Evolutionary conservation across 1,140 invertebrate species (phyloP).

Genomic region (Papilio machaon): DNA sequence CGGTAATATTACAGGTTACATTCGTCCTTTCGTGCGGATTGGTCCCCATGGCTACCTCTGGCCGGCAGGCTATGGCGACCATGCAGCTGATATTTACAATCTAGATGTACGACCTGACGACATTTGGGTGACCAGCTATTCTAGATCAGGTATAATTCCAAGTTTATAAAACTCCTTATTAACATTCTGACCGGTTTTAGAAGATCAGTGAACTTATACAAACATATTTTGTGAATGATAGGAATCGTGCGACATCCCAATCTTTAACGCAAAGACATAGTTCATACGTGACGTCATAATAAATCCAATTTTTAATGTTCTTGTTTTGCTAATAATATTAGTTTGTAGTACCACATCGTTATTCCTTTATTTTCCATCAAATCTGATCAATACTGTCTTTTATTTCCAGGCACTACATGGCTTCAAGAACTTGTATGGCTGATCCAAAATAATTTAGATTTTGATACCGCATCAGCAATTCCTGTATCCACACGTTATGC

Average conservation of each 20-base stretch:
- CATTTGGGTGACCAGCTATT: constrained; percentile 87
- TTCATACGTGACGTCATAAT: no score
- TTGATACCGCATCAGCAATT: constrained; percentile 11
- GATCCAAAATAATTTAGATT: constrained; percentile 21
- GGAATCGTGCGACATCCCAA: no score
- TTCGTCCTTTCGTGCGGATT: constrained; percentile 51
- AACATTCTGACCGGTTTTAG: constrained; percentile 1
- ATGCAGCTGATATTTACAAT: constrained; percentile 86
- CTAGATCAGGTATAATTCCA: constrained; percentile 85
- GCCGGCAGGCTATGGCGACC: constrained; percentile 76
- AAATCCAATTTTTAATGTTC: no score
- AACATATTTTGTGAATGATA: no score
- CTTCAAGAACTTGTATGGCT: constrained; percentile 34
- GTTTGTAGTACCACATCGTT: no score
- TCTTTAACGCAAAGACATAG: no score
- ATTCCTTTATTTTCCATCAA: neutral
- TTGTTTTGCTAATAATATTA: no score
- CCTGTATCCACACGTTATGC: constrained; percentile 13
- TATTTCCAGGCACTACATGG: constrained; percentile 27
- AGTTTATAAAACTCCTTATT: neutral
- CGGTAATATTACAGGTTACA: constrained; percentile 43
- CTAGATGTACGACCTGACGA: constrained; percentile 85
- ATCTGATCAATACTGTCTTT: neutral
- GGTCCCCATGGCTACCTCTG: constrained; percentile 54
- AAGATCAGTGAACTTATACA: neutral